Evolutionary conservation across 1,140 invertebrate genomes (phyloP), one percentile per base, ranked within the genome.

Genomic region (Diachasma alloeum): DNA sequence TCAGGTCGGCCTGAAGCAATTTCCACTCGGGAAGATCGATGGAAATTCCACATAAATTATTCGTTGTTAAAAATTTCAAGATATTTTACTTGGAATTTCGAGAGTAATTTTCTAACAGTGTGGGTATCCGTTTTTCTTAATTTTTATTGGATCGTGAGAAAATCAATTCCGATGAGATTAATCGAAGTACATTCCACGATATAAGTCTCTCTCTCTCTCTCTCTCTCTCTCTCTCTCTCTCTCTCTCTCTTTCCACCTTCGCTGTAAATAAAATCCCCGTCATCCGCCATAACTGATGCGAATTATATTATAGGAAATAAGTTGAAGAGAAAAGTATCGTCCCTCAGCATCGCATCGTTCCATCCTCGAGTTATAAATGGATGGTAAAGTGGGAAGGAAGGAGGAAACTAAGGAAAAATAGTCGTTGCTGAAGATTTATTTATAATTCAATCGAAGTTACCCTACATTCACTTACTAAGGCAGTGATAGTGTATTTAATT

Each of bases 361-460:
- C 24, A 63, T 63, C 59, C 37, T 44, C 44, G 44, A 46, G 37
- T 48, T 48, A 53, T 48, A 44, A 46, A 53, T 53, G 48, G 59
- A 24, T 15, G 59, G 22, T 24, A 31, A 63, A 63, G 24, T 26
- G 59, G 24, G 6, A 31, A 63, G 11, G 59, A 6, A 70, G 37
- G 31, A 42, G 68, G 68, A 70, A 70, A 17, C n/a, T 46, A 37
- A 42, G 37, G 13, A 37, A 39, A 69, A 46, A 70, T 31, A 46
- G 70, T 26, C 37, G 42, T n/a, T 11, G 17, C 24, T 53, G 70
- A 24, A 72, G 70, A 70, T 72, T 46, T 72, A 72, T 72, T 72
- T 72, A 72, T 72, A 72, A 72, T 72, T 72, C 44, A 72, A 72
- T 72, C 44, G 36, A 72, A 46, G 13, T n/a, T 11, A 26, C 24